Conservation (phyloP, 2,797 vertebrate genomes). For the Eulemur rubriventer region DNA sequence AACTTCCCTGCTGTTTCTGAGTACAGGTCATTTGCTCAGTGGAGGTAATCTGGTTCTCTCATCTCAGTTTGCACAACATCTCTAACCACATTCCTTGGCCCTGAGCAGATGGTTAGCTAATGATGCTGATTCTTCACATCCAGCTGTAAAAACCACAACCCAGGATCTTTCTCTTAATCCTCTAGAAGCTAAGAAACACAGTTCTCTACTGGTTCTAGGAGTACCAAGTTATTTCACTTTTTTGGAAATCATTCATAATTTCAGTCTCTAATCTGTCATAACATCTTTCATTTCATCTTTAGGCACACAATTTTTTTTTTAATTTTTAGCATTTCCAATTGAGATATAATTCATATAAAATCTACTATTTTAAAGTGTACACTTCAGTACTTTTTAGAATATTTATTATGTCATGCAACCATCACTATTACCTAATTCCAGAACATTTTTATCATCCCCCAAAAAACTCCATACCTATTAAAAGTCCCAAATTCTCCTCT, state of each 20-base stretch:
- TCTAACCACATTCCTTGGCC: constrained; percentile 44
- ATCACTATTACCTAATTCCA: background rate
- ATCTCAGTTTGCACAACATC: constrained; percentile 55
- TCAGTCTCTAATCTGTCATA: constrained; percentile 7
- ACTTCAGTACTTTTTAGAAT: background rate
- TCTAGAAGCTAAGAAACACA: constrained; percentile 47
- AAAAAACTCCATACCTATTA: background rate
- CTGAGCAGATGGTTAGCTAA: constrained; percentile 43
- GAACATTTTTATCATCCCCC: constrained; percentile 2
- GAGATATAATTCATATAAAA: constrained; percentile 56
- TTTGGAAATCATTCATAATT: constrained; percentile 18
- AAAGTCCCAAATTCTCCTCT: constrained; percentile 12
- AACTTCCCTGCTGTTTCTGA: constrained; percentile 67
- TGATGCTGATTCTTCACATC: constrained; percentile 30
- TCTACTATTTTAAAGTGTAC: background rate
- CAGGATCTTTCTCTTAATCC: background rate
- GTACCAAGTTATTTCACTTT: constrained; percentile 3
- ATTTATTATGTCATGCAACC: background rate
- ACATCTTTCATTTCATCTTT: constrained; percentile 12
- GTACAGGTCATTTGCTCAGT: constrained; percentile 53
- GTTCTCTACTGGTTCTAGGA: background rate
- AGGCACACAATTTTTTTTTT: background rate
- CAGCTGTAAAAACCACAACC: constrained; percentile 37
- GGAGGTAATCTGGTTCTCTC: constrained; percentile 63
- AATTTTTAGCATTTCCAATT: constrained; percentile 20